phyloP scores from a whole-genome alignment of 2,888 invertebrate species.

The Andricus curvator region DNA sequence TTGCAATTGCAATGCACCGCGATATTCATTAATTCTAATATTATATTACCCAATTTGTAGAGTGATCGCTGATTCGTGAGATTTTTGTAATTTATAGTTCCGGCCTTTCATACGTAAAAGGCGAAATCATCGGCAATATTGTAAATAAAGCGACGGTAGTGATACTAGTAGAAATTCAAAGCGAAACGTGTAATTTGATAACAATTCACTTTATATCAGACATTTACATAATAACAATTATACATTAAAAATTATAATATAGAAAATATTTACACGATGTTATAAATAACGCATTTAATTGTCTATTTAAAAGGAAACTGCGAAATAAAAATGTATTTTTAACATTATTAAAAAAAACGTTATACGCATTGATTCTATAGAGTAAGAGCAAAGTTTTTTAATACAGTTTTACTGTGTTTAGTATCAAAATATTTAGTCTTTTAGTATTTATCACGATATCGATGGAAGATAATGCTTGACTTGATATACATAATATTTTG shows the following conservation, averaged over 20 bases:
- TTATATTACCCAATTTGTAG: not conserved
- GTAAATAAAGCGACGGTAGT: constrained; percentile 52
- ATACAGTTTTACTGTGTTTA: not conserved
- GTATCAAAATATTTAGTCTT: not conserved
- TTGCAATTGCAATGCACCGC: not conserved
- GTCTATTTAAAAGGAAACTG: constrained; percentile 52
- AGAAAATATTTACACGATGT: constrained; percentile 57
- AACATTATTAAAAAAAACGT: constrained; percentile 41
- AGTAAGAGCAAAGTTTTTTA: not conserved
- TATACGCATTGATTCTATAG: constrained; percentile 3
- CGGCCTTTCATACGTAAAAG: constrained; percentile 1
- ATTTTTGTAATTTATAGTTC: not conserved
- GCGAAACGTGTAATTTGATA: constrained; percentile 14
- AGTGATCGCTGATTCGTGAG: constrained; percentile 6
- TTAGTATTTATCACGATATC: not conserved
- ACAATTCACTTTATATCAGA: constrained; percentile 43
- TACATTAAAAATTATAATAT: constrained; percentile 46
- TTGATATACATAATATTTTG: too few species aligned
- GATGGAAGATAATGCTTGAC: not conserved
- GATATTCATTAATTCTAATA: not conserved
- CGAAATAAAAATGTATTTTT: constrained; percentile 53
- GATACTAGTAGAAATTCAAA: constrained; percentile 37
- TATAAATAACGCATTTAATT: constrained; percentile 57
- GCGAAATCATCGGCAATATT: constrained; percentile 44
- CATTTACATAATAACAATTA: constrained; percentile 47